Evolutionary conservation across 2,888 invertebrate genomes (phyloP).

Genomic region (Helleia helle): DNA sequence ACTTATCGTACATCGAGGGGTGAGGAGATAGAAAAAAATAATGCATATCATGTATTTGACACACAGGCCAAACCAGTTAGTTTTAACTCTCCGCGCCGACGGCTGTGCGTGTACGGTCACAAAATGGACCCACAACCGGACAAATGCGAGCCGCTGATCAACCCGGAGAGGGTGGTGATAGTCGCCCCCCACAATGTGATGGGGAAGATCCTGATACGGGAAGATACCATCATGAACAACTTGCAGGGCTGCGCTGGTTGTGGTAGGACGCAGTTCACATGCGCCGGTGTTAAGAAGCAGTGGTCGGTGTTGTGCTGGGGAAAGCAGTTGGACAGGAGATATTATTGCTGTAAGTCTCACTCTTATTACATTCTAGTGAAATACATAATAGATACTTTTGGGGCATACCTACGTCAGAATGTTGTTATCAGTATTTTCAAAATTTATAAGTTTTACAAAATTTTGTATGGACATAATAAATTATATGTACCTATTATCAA

Average conservation of each 20-base stretch:
- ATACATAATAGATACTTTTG: no score
- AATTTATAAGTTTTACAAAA: no score
- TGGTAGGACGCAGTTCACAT: constrained; percentile 47
- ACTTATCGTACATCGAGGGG: constrained; percentile 4
- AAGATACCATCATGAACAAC: constrained; percentile 52
- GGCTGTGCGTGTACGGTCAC: neutral
- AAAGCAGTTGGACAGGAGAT: constrained; percentile 45
- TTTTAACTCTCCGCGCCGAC: no score
- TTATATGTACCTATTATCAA: no score
- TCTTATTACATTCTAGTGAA: no score
- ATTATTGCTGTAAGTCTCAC: constrained; percentile 51
- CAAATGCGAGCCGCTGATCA: constrained; percentile 14
- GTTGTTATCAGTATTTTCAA: no score
- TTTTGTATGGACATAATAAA: no score
- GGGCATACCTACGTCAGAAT: no score
- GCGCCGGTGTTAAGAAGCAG: constrained; percentile 46
- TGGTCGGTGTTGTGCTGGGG: constrained; percentile 65
- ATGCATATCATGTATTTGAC: constrained; percentile 5
- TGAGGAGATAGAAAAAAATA: constrained; percentile 4
- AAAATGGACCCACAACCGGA: constrained; percentile 23
- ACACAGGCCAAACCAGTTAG: neutral
- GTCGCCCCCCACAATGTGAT: constrained; percentile 31
- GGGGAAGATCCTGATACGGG: constrained; percentile 47
- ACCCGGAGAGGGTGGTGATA: constrained; percentile 34
- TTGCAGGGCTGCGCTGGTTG: constrained; percentile 53